Conservation (phyloP, 2,888 invertebrate species). For the Drosophila atripex region DNA sequence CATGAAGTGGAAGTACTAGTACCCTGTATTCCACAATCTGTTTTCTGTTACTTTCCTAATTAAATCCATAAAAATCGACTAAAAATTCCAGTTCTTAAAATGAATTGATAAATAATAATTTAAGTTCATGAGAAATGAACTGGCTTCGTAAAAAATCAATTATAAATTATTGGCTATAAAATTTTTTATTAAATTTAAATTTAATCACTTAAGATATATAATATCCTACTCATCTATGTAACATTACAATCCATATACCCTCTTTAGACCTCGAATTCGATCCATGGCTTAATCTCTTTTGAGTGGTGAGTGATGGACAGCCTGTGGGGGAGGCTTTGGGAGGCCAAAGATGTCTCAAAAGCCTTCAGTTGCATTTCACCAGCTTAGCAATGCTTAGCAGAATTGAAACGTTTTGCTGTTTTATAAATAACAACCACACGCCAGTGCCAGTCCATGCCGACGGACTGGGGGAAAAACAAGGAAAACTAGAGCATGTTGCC, state of each 20-base stretch:
- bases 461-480: neutral
- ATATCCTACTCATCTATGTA: neutral
- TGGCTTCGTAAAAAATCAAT: too few species aligned
- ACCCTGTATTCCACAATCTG: neutral
- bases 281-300: constrained; percentile 16
- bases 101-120: too few species aligned
- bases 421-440: constrained; percentile 17
- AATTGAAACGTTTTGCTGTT: constrained; percentile 41
- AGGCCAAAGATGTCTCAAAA: constrained; percentile 8
- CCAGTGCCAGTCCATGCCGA: neutral
- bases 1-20: neutral
- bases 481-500: constrained; percentile 24
- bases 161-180: too few species aligned
- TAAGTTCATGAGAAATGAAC: too few species aligned
- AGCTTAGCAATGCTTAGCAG: constrained; percentile 30
- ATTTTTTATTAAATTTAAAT: too few species aligned
- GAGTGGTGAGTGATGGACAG: constrained; percentile 35
- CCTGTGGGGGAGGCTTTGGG: neutral
- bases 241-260: neutral
- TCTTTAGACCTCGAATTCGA: constrained; percentile 1
- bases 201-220: too few species aligned
- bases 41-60: too few species aligned
- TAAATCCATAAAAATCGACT: too few species aligned
- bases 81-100: too few species aligned
- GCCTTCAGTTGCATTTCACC: constrained; percentile 28